Conservation (phyloP, 2,113 vertebrate genomes). For the Chlorodrepanis virens region DNA sequence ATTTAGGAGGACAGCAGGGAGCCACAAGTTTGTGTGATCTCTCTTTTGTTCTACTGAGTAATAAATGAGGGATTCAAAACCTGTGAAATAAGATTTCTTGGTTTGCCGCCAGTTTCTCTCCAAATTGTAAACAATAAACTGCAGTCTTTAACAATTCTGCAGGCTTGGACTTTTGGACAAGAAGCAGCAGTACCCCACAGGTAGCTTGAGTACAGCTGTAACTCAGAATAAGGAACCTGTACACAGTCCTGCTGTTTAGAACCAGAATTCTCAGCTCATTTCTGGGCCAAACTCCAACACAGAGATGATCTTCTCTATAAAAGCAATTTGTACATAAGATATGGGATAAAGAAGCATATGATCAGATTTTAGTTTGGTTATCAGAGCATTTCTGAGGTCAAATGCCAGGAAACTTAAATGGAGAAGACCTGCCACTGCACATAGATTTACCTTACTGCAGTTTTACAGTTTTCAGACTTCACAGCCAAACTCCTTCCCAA, state of each 20-base stretch:
- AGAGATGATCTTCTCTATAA: neutral
- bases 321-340: neutral
- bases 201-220: neutral
- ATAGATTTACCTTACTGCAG: neutral
- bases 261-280: neutral
- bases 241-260: neutral
- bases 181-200: neutral
- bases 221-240: neutral
- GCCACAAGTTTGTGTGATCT: neutral
- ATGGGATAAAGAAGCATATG: neutral
- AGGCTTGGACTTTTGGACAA: neutral
- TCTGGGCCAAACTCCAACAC: neutral
- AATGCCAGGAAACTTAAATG: neutral
- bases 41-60: neutral
- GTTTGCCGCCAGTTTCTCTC: neutral
- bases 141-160: neutral
- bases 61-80: neutral
- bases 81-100: neutral
- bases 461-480: neutral
- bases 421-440: neutral
- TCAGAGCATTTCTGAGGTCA: neutral
- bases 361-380: neutral
- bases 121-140: neutral
- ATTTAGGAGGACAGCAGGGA: neutral
- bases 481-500: neutral